Evolutionary conservation across 1,140 invertebrate species (phyloP).

Genomic region (Arctopsyche grandis): DNA sequence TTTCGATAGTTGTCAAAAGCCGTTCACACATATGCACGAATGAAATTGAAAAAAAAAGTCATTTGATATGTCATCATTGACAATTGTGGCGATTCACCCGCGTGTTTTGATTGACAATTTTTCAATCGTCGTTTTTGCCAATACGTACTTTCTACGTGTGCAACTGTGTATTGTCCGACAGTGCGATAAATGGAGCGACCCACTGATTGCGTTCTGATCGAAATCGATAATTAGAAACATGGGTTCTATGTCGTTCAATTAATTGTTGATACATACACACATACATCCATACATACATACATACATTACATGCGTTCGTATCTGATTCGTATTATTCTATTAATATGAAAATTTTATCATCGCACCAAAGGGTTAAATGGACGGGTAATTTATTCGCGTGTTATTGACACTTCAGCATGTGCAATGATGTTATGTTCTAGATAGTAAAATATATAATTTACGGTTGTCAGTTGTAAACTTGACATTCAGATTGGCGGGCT

Average conservation of each 20-base stretch:
- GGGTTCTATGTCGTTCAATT: neutral
- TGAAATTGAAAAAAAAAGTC: neutral
- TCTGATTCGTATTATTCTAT: no score
- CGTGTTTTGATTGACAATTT: slow-evolving; percentile 16
- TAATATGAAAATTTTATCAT: no score
- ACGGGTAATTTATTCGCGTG: no score
- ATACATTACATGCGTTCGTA: no score
- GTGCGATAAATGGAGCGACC: neutral
- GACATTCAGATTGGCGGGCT: neutral
- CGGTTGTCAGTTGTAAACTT: slow-evolving; percentile 2
- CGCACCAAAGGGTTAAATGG: no score
- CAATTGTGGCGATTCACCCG: neutral
- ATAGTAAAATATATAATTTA: slow-evolving; percentile 19
- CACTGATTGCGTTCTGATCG: slow-evolving; percentile 1
- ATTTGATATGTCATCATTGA: slow-evolving; percentile 6
- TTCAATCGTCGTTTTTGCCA: neutral
- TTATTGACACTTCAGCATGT: no score
- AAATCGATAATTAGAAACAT: slow-evolving; percentile 12
- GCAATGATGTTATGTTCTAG: neutral
- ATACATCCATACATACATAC: no score
- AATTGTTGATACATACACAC: neutral
- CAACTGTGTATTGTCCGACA: slow-evolving; percentile 3
- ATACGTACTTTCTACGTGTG: slow-evolving; percentile 22
- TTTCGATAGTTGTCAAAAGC: slow-evolving; percentile 17
- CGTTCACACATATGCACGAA: neutral